Percentiles rank a stretch among this genome's conserved stretches.
phyloP scores from a whole-genome alignment of 2,797 vertebrate genomes.

The Lepilemur septentrionalis region DNA sequence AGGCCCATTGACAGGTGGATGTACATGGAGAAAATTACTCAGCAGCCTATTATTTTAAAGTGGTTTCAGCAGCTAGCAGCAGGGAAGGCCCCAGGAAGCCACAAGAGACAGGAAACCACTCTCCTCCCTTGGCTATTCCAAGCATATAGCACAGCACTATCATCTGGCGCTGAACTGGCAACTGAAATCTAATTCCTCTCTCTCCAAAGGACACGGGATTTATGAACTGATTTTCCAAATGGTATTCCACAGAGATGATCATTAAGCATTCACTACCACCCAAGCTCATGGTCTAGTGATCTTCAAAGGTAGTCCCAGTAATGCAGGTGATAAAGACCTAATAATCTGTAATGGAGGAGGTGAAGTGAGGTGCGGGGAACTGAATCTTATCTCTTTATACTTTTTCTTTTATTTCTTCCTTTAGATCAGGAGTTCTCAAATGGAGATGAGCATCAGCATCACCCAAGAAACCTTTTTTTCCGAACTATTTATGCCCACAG shows the following conservation, averaged over 20 bases:
- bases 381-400: constrained; percentile 2
- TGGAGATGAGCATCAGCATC: background rate
- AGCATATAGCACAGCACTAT: constrained; percentile 28
- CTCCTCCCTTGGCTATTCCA: constrained; percentile 16
- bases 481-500: background rate
- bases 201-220: constrained; percentile 19
- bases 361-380: background rate
- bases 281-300: background rate
- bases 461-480: background rate
- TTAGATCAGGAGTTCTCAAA: constrained; percentile 49
- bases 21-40: constrained; percentile 60
- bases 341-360: background rate
- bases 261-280: constrained; percentile 29
- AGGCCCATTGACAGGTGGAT: constrained; percentile 43
- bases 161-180: constrained; percentile 1
- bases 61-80: constrained; percentile 51
- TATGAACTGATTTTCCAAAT: constrained; percentile 55
- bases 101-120: constrained; percentile 40
- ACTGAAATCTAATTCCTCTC: constrained; percentile 43
- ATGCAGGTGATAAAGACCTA: constrained; percentile 7
- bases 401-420: constrained; percentile 16
- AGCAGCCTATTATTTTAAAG: constrained; percentile 57
- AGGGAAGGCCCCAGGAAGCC: constrained; percentile 39
- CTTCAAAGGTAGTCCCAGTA: background rate
- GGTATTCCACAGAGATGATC: constrained; percentile 29